A percentile compares a stretch with the other conserved stretches of the same genome.
phyloP scores from a whole-genome alignment of 2,888 invertebrate species.

The Merodon equestris region DNA sequence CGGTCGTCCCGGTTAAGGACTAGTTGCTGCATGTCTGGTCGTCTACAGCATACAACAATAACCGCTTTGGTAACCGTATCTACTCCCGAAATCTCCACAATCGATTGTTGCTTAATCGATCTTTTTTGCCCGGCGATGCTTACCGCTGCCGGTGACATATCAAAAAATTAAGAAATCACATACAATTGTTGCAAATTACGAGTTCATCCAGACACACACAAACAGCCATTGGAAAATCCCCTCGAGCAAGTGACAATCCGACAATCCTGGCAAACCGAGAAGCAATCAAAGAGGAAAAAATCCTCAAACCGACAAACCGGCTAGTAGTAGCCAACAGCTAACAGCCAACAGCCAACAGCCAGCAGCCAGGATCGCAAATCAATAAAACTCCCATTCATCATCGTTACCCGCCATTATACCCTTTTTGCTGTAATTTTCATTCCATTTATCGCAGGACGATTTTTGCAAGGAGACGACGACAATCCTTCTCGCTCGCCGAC shows the following conservation, averaged over 20 bases:
- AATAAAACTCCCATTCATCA: conserved; percentile 66
- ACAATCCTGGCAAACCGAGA: too few relatives aligned
- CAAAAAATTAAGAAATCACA: conserved; percentile 59
- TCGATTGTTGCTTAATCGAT: conserved; percentile 59
- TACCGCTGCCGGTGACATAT: conserved; percentile 64
- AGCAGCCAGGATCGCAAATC: conserved; percentile 37
- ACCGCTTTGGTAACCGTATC: too few relatives aligned
- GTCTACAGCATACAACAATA: conserved; percentile 41
- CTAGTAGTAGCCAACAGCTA: too few relatives aligned
- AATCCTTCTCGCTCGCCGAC: conserved; percentile 30
- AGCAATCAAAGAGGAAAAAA: too few relatives aligned
- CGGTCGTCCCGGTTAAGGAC: too few relatives aligned
- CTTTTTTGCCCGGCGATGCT: conserved; percentile 27
- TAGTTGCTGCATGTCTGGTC: not conserved
- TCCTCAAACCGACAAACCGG: conserved; percentile 37
- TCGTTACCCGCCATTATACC: conserved; percentile 59
- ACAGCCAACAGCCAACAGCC: conserved; percentile 8
- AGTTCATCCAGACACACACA: not conserved
- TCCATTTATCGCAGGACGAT: conserved; percentile 42
- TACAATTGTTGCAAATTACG: conserved; percentile 40
- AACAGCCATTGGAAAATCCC: conserved; percentile 28
- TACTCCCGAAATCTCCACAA: conserved; percentile 46
- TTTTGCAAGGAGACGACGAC: not conserved
- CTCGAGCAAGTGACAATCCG: conserved; percentile 54
- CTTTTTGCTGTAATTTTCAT: conserved; percentile 65